A percentile compares a stretch with the other conserved stretches of the same genome.
These are phyloP conservation scores for Monochamus saltuarius DNA, from an alignment of 1,140 invertebrate species.

Conservation along the genomic window DNA sequence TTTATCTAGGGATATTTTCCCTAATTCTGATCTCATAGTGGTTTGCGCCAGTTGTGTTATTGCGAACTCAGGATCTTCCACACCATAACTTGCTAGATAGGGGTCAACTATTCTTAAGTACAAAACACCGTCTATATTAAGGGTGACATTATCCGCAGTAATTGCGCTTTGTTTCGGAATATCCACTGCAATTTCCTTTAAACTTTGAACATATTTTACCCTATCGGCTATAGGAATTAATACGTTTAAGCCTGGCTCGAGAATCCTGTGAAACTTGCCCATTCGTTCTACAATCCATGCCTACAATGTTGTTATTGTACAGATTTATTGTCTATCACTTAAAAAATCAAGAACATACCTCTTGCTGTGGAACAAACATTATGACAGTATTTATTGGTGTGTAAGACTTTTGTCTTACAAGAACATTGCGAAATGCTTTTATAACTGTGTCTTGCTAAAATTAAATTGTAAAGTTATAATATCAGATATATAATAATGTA, in stretches of 20 bases:
- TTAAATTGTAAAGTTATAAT: neutral
- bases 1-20: slow-evolving; percentile 97
- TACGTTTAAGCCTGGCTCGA: slow-evolving; percentile 94
- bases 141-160: slow-evolving; percentile 94
- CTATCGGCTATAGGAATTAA: slow-evolving; percentile 89
- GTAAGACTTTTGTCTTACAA: slow-evolving; percentile 61
- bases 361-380: slow-evolving; percentile 98
- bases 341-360: slow-evolving; percentile 60
- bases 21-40: slow-evolving; percentile 97
- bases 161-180: slow-evolving; percentile 98
- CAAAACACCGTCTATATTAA: slow-evolving; percentile 96
- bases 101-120: slow-evolving; percentile 94
- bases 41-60: slow-evolving; percentile 98
- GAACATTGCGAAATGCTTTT: slow-evolving; percentile 29
- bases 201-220: slow-evolving; percentile 97
- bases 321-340: too few relatives aligned
- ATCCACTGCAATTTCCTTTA: slow-evolving; percentile 99
- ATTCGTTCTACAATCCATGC: slow-evolving; percentile 99
- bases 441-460: slow-evolving; percentile 2
- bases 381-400: slow-evolving; percentile 90
- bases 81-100: slow-evolving; percentile 94
- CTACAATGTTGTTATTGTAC: slow-evolving; percentile 53
- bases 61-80: slow-evolving; percentile 99
- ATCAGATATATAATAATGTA: too few relatives aligned
- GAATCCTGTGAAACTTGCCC: slow-evolving; percentile 92